Conservation (phyloP, 2,888 invertebrate genomes). For the Aporophyla nigra region DNA sequence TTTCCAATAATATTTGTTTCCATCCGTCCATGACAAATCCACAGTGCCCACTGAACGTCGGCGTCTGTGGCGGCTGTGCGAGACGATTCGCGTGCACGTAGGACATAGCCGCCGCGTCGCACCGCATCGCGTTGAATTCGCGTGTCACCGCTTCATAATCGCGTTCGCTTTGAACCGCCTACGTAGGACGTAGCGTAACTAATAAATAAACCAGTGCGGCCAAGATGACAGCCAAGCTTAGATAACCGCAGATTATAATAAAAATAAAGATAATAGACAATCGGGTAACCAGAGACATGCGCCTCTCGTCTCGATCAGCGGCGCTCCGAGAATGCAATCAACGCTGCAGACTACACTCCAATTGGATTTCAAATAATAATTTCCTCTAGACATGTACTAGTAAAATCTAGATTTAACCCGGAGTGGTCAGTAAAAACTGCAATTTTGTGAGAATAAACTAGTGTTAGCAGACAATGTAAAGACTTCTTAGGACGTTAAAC, state of each 20-base stretch:
- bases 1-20: no score
- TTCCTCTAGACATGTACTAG: conserved; percentile 54
- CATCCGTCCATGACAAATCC: no score
- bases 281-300: conserved; percentile 38
- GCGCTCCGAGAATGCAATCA: conserved; percentile 68
- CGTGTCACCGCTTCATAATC: no score
- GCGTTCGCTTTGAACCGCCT: no score
- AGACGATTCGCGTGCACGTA: no score
- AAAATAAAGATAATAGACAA: conserved; percentile 43
- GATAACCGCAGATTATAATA: conserved; percentile 44
- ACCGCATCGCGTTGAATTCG: no score
- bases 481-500: conserved; percentile 33
- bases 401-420: conserved; percentile 50
- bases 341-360: conserved; percentile 59
- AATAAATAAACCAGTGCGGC: conserved; percentile 1
- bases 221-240: conserved; percentile 19
- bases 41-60: no score
- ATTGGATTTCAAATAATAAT: conserved; percentile 72
- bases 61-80: no score
- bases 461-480: conserved; percentile 27
- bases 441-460: conserved; percentile 45
- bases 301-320: conserved; percentile 43
- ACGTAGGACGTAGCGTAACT: no score
- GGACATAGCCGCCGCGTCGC: no score
- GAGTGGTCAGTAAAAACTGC: conserved; percentile 50